Base-by-base conservation (phyloP, 2,113 vertebrate species). In the Lepidothrix coronata region DNA sequence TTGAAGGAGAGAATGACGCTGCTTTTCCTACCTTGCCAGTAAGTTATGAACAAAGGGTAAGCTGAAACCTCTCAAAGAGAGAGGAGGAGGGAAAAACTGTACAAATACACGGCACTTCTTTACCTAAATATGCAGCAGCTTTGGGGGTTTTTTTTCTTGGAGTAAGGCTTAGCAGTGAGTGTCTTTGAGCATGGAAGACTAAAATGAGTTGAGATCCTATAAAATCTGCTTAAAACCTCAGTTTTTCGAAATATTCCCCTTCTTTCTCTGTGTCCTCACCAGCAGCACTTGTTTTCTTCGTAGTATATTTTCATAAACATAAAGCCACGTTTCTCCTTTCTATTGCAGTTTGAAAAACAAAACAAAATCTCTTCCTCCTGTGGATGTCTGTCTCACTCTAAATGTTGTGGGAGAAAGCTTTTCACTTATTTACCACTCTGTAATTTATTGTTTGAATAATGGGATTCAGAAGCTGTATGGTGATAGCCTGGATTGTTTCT, bases 21-120 rank as follows among this genome's bases (percentile, higher is more conserved):
- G 83, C 97, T 75, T 99, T 98, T 88, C 88, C 98, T 68, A 1
- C 97, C 73, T 91, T 98, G 72, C 94, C 97, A 67, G 98, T 98
- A 95, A 98, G 98, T 98, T 55, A 22, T 8, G 41, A 94, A 0
- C 21, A 48, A 70, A 19, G 54, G 55, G 11, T 54, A 18, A 35
- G 17, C 28, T 51, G 44, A 49, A 88, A 30, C 20, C 12, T 31
- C 31, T 83, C 14, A 3, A 0, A 37, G 41, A 10, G 18, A 9
- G 5, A 13, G 5, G 9, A 33, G 65, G 8, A 11, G 12, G 7
- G 31, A 11, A 5, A 12, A 41, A 2, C n/a, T 35, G 15, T 66
- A 62, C 14, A 11, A 24, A 51, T 14, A 23, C 2, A 0, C 18
- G 48, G n/a, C 1, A 2, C 14, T 43, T n/a, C 13, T 43, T 77